phyloP scores from a whole-genome alignment of 2,888 invertebrate genomes.

The Chloromyia formosa region DNA sequence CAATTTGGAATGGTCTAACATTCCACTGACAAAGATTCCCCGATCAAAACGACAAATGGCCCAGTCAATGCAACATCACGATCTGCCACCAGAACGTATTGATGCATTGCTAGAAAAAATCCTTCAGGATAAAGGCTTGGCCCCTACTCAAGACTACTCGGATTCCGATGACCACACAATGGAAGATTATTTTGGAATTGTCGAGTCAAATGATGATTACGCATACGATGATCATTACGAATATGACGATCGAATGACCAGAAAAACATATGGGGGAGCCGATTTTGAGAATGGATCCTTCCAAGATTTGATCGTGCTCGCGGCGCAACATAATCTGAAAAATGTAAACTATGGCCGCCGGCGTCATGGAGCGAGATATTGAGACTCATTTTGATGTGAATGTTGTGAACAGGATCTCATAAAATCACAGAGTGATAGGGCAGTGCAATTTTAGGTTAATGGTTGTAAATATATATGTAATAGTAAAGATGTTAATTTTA shows the following conservation, averaged over 20 bases:
- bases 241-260: neutral
- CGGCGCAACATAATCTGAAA: no score
- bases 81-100: constrained; percentile 4
- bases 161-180: neutral
- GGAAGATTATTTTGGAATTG: neutral
- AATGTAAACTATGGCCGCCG: no score
- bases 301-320: no score
- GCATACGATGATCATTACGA: constrained; percentile 29
- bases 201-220: neutral
- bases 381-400: no score
- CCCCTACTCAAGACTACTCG: neutral
- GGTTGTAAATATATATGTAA: no score
- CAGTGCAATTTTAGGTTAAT: no score
- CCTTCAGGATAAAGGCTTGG: neutral
- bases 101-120: neutral
- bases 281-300: no score
- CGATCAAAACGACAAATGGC: neutral
- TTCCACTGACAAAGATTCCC: neutral
- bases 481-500: no score
- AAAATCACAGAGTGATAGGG: no score
- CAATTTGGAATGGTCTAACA: neutral
- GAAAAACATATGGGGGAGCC: no score
- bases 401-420: no score
- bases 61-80: neutral
- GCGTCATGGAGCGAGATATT: no score